Conservation (phyloP, 2,113 vertebrate species). For the Halichoeres trimaculatus region DNA sequence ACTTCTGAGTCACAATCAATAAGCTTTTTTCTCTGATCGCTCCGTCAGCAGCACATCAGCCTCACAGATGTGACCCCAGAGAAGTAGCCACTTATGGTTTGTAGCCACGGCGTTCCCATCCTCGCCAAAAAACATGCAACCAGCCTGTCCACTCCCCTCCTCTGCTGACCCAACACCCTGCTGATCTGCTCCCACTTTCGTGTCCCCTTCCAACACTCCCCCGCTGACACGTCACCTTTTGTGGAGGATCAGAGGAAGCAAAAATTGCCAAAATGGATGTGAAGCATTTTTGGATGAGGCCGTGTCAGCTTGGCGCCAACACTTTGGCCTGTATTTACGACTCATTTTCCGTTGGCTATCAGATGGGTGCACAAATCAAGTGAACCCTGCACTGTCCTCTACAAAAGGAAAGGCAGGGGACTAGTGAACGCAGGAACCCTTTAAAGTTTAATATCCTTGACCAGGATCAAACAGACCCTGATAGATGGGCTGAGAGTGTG, state of each 20-base stretch:
- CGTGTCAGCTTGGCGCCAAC: constrained; percentile 31
- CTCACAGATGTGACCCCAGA: constrained; percentile 2
- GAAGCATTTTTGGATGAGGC: constrained; percentile 17
- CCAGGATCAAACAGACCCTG: constrained; percentile 71
- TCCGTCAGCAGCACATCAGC: neutral
- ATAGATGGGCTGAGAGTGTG: constrained; percentile 61
- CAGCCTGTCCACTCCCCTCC: neutral
- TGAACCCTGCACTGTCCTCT: constrained; percentile 50
- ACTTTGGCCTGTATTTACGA: constrained; percentile 34
- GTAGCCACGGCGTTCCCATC: constrained; percentile 3
- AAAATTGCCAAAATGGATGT: constrained; percentile 45
- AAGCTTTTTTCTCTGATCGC: neutral
- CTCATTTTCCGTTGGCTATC: constrained; percentile 53
- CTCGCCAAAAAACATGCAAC: neutral
- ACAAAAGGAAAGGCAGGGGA: constrained; percentile 28
- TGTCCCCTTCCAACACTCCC: neutral
- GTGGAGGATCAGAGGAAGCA: constrained; percentile 30
- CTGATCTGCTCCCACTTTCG: constrained; percentile 14
- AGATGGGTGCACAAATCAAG: constrained; percentile 31
- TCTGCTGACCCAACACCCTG: neutral
- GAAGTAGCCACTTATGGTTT: neutral
- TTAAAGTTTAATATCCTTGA: constrained; percentile 76
- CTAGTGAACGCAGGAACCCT: constrained; percentile 45
- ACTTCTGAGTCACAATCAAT: neutral
- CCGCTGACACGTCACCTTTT: constrained; percentile 41